Evolutionary conservation across 2,797 vertebrate species (phyloP).

Genomic region (Percopsis omiscomaycus): DNA sequence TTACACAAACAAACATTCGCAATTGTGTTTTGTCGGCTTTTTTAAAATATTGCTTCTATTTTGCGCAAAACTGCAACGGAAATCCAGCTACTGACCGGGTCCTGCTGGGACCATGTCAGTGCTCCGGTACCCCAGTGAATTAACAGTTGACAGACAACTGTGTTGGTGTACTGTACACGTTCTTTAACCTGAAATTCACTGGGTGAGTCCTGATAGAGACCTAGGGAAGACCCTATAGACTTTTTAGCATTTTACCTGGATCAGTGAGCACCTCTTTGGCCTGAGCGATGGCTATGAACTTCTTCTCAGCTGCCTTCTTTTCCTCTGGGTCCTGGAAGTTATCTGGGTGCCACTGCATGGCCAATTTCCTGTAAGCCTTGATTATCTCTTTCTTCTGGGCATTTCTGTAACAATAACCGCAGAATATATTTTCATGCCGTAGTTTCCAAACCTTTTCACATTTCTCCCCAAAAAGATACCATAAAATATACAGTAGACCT

Average conservation of each 20-base stretch:
- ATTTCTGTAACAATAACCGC: constrained; percentile 72
- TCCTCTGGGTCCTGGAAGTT: constrained; percentile 94
- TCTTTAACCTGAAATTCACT: constrained; percentile 28
- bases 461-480: too few species aligned
- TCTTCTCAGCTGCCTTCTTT: constrained; percentile 96
- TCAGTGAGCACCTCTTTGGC: constrained; percentile 98
- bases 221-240: constrained; percentile 1
- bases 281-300: constrained; percentile 97
- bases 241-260: constrained; percentile 79
- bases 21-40: too few species aligned
- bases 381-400: constrained; percentile 98
- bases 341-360: constrained; percentile 97
- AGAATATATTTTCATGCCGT: constrained; percentile 3
- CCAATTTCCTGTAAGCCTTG: constrained; percentile 95
- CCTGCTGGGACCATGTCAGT: too few species aligned
- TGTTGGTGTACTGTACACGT: too few species aligned
- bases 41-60: too few species aligned
- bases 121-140: too few species aligned
- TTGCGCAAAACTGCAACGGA: too few species aligned
- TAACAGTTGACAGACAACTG: too few species aligned
- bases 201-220: background rate
- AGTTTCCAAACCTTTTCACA: too few species aligned
- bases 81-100: too few species aligned
- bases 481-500: too few species aligned
- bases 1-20: too few species aligned